Evolutionary conservation across 2,113 vertebrate species (phyloP), one percentile per base, ranked within the genome.

Genomic region (Stercorarius parasiticus): DNA sequence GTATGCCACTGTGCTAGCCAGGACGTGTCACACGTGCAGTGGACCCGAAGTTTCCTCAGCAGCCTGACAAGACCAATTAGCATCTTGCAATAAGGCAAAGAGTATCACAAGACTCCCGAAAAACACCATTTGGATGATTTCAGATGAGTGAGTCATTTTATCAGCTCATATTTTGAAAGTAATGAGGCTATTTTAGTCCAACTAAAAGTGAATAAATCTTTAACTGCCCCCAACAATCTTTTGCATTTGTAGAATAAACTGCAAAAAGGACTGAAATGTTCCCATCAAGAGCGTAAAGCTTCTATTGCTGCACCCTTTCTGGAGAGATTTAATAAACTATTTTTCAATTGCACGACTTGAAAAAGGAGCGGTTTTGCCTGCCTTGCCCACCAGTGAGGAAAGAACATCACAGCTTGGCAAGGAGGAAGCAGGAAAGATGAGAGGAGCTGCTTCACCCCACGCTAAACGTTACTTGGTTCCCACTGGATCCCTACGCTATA

Each of bases 171-270:
- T 83, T 88, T 69, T 67, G 70, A 89, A 97, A 95, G 79, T 64
- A 96, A 96, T 74, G 78, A 94, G 61, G 70, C 88, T 95, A 96
- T 91, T 95, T 96, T 80, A 93, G 70, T 82, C 88, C 77, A 87
- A 26, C 52, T 32, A 40, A 12, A 91, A 95, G 64, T 62, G 89
- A 73, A 61, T 88, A 79, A 67, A 96, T 40, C 50, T 78, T 69
- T 74, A 85, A 83, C 69, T 66, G 58, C 20, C 55, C 42, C 59
- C 53, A 90, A 72, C 42, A 77, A 93, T 64, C n/a, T 88, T 93
- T 27, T 25, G 62, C 11, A 4, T 62, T 80, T 74, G 59, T 36
- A 70, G 64, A 92, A 95, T 43, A 77, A 89, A 91, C 40, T 64
- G 71, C 62, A 56, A 82, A 72, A 65, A 25, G 73, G 58, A 88